Conservation (phyloP, 1,140 invertebrate species). For the Drosophila sechellia region DNA sequence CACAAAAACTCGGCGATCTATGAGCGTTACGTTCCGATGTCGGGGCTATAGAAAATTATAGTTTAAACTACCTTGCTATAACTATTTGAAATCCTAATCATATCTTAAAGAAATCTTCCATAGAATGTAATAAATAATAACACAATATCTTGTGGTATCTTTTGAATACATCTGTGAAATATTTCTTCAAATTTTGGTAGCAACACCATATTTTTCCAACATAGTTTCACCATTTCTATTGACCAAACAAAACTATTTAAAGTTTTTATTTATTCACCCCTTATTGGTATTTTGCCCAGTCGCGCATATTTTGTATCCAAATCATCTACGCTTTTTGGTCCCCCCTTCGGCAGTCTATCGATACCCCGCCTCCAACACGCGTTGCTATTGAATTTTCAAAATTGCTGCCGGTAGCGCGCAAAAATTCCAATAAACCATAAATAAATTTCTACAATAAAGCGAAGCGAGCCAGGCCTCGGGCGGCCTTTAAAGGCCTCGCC, state of each 20-base stretch:
- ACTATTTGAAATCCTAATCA: neutral
- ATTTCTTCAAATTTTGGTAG: too few species aligned
- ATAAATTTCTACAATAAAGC: slow-evolving; percentile 79
- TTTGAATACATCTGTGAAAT: too few species aligned
- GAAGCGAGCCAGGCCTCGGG: slow-evolving; percentile 77
- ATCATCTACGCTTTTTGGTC: slow-evolving; percentile 51
- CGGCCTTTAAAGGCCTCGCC: slow-evolving; percentile 66
- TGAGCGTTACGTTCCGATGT: slow-evolving; percentile 15
- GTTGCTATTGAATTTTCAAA: slow-evolving; percentile 74
- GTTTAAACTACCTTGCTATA: neutral
- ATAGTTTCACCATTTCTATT: slow-evolving; percentile 7
- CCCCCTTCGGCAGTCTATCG: slow-evolving; percentile 34
- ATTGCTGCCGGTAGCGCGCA: slow-evolving; percentile 77
- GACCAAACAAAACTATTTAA: neutral
- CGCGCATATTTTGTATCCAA: slow-evolving; percentile 55
- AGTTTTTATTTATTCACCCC: slow-evolving; percentile 8
- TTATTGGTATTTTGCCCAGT: slow-evolving; percentile 57
- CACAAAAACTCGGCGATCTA: slow-evolving; percentile 12
- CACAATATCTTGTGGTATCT: too few species aligned
- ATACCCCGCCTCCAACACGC: slow-evolving; percentile 32
- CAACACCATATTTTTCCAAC: neutral
- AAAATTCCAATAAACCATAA: slow-evolving; percentile 82
- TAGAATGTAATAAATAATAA: neutral
- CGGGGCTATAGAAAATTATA: slow-evolving; percentile 6
- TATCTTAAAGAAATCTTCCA: neutral